phyloP scores from a whole-genome alignment of 2,888 invertebrate genomes.

The Metacarcinus magister region DNA sequence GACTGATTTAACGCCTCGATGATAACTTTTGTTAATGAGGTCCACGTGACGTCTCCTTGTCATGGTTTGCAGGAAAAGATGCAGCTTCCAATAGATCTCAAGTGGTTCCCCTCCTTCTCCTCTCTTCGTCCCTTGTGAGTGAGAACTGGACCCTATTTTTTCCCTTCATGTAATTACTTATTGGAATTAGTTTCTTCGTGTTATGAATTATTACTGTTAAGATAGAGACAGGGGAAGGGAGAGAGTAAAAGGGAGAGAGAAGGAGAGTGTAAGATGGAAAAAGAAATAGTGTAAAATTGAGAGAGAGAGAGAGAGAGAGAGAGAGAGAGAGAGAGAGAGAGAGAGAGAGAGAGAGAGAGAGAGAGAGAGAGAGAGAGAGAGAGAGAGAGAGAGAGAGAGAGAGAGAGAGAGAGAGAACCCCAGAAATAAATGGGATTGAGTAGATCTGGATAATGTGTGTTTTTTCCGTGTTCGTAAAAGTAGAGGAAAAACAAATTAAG shows the following conservation, averaged over 20 bases:
- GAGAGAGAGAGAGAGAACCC: too few relatives aligned
- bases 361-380: not conserved
- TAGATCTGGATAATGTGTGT: too few relatives aligned
- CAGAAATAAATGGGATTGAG: too few relatives aligned
- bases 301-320: not conserved
- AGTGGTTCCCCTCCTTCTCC: not conserved
- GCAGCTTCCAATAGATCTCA: not conserved
- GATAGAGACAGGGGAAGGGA: not conserved
- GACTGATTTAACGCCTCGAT: not conserved
- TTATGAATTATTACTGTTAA: not conserved
- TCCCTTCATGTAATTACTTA: not conserved
- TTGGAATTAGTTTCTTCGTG: not conserved
- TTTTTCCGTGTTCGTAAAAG: too few relatives aligned
- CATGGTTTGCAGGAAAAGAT: not conserved
- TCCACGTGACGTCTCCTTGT: not conserved
- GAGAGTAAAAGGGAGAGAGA: not conserved
- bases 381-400: too few relatives aligned
- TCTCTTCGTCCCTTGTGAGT: not conserved
- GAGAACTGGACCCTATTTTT: not conserved
- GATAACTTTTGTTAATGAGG: not conserved
- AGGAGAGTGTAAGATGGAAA: not conserved
- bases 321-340: not conserved
- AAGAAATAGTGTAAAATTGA: not conserved
- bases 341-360: not conserved
- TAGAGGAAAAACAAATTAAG: too few relatives aligned